phyloP scores from a whole-genome alignment of 2,113 vertebrate genomes.

The Tenebrosternarchus preto region DNA sequence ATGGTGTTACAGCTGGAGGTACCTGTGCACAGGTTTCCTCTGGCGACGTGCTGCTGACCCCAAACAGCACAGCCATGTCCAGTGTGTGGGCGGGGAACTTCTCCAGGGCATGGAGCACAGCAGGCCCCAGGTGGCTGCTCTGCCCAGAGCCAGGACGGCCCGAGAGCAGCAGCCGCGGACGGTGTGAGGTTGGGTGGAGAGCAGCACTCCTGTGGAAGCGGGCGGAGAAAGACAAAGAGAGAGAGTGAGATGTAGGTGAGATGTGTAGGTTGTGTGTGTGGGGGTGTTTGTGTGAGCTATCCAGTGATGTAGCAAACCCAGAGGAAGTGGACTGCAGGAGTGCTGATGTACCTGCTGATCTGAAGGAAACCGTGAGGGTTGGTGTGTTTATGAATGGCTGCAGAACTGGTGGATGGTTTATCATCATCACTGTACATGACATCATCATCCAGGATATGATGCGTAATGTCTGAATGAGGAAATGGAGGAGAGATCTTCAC shows the following conservation, averaged over 20 bases:
- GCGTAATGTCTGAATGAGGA: conserved; percentile 44
- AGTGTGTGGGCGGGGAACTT: conserved; percentile 87
- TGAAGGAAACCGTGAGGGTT: conserved; percentile 65
- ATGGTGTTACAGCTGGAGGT: conserved; percentile 20
- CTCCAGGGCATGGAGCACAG: conserved; percentile 88
- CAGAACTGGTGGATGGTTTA: conserved; percentile 58
- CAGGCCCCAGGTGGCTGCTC: conserved; percentile 88
- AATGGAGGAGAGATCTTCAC: not conserved
- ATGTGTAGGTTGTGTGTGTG: no score
- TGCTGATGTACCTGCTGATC: conserved; percentile 69
- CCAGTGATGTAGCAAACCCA: no score
- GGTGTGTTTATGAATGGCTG: conserved; percentile 42
- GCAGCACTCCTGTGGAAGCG: conserved; percentile 53
- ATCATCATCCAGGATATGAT: conserved; percentile 66
- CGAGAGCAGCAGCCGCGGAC: conserved; percentile 84
- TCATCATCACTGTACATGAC: conserved; percentile 73
- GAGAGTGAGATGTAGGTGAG: no score
- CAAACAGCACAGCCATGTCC: conserved; percentile 85
- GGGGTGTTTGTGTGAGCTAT: no score
- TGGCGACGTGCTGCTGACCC: conserved; percentile 70
- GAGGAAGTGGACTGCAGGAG: no score
- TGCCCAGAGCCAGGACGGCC: conserved; percentile 86
- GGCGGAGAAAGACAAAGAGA: no score
- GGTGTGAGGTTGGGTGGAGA: conserved; percentile 82
- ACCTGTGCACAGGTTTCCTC: conserved; percentile 88